Evolutionary conservation across 2,888 invertebrate species (phyloP), one percentile per base, ranked within the genome.

Genomic region (Cerastis leucographa): DNA sequence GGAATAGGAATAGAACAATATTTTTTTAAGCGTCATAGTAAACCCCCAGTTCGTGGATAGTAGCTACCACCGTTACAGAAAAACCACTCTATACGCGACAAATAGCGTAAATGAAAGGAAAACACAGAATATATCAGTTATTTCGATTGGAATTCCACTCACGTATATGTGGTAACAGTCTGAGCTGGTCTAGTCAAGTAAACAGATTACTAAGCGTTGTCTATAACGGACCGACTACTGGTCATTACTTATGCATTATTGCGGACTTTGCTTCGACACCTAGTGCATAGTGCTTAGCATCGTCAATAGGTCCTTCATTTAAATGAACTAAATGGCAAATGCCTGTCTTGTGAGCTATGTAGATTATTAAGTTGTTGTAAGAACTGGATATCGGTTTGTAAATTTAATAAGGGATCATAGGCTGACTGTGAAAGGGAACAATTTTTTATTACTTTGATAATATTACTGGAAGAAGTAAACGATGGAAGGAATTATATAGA

Each of bases 171-270:
- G 74, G 83, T 86, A 83, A 74, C 79, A 74, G 74, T 69, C 68
- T 66, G 76, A 67, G 78, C 65, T 67, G 61, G 56, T 70, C 61
- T 29, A 51, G 72, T 78, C 51, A 64, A 49, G 78, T 83, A 73
- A 85, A 79, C 74, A 78, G 71, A 81, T 80, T 81, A 80, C 78
- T 84, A 79, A 80, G 77, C 79, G 49, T 54, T 66, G 84, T 80
- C 74, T 65, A 81, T 86, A 85, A 85, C 88, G 87, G 79, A 62
- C 25, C 56, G 62, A 75, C 76, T 73, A 70, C 78, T 51, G 44
- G 88, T 65, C 81, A 88, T 88, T 87, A 86, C 83, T 85, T 79
- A 88, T 87, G 83, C 80, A 87, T 87, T 85, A 78, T 77, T 85
- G 79, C 80, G 85, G 83, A 83, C 76, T 88, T 86, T 56, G 82